phyloP scores from a whole-genome alignment of 2,888 invertebrate genomes.

The Phalangium opilio region DNA sequence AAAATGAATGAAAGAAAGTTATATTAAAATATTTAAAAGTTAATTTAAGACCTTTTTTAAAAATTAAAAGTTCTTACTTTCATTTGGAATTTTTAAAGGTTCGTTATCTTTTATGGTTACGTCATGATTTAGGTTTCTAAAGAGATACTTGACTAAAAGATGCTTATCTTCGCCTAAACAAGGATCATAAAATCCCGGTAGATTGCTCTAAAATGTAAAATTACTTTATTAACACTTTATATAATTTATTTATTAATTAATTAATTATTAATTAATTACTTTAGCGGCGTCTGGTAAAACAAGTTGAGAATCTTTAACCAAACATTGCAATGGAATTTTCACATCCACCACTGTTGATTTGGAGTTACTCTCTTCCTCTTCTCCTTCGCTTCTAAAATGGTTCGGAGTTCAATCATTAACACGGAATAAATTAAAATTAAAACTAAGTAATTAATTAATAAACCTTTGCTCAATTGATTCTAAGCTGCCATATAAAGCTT shows the following conservation, averaged over 20 bases:
- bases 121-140: constrained; percentile 59
- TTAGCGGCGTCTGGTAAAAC: constrained; percentile 69
- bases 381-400: too few relatives aligned
- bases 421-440: too few relatives aligned
- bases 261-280: constrained; percentile 38
- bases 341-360: constrained; percentile 53
- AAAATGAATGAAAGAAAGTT: too few relatives aligned
- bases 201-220: constrained; percentile 54
- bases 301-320: constrained; percentile 78
- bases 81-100: constrained; percentile 57
- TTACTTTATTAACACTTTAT: neutral
- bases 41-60: too few relatives aligned
- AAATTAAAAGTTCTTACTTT: constrained; percentile 38
- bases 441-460: too few relatives aligned
- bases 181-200: constrained; percentile 94
- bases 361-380: too few relatives aligned
- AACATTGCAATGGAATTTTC: constrained; percentile 83
- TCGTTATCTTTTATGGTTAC: constrained; percentile 65
- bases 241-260: constrained; percentile 10
- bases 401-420: too few relatives aligned
- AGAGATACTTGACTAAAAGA: constrained; percentile 69
- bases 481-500: constrained; percentile 44
- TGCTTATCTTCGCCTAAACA: constrained; percentile 76
- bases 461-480: constrained; percentile 3
- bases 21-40: too few relatives aligned